These are phyloP conservation scores for Alligator sinensis DNA, from an alignment of 2,113 vertebrate species.

Conservation along the genomic window DNA sequence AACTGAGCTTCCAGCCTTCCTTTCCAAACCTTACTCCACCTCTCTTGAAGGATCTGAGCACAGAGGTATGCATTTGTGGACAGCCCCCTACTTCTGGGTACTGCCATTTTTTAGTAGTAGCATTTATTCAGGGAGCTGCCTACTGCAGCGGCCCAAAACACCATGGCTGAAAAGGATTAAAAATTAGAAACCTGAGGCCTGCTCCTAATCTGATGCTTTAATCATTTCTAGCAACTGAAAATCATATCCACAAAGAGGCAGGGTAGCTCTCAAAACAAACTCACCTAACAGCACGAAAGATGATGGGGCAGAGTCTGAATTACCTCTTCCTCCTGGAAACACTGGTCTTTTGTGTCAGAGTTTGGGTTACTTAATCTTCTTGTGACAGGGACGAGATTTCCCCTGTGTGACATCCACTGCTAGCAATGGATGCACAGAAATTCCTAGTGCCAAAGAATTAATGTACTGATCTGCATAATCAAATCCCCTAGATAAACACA, in stretches of 20 bases:
- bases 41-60: neutral
- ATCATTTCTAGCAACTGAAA: slow-evolving; percentile 17
- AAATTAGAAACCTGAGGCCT: neutral
- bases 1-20: neutral
- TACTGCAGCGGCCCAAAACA: too few relatives aligned
- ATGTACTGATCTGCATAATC: slow-evolving; percentile 38
- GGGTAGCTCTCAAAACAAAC: slow-evolving; percentile 8
- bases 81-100: too few relatives aligned
- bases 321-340: slow-evolving; percentile 22
- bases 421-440: slow-evolving; percentile 20
- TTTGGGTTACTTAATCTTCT: slow-evolving; percentile 48
- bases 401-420: slow-evolving; percentile 36
- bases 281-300: neutral
- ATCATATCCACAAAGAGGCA: neutral
- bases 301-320: neutral
- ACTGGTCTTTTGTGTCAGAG: slow-evolving; percentile 41
- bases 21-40: neutral
- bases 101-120: neutral
- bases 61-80: too few relatives aligned
- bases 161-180: neutral
- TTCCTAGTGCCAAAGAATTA: slow-evolving; percentile 50
- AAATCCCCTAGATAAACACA: slow-evolving; percentile 36
- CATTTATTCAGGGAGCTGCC: neutral
- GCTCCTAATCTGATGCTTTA: neutral
- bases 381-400: slow-evolving; percentile 31